These are phyloP conservation scores for Furcula furcula DNA, from an alignment of 2,888 invertebrate species.

Conservation along the genomic window DNA sequence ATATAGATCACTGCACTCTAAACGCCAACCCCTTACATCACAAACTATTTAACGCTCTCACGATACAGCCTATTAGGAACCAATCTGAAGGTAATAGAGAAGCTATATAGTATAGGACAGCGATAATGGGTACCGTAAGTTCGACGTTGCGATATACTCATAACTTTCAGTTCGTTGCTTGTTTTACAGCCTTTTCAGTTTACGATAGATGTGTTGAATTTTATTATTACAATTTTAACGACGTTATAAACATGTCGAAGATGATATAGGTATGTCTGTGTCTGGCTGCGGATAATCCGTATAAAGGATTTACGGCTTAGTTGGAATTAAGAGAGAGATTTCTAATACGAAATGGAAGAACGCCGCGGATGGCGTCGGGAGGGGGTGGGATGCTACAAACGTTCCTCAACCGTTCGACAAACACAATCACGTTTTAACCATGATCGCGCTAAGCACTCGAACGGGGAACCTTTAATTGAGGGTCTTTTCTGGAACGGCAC, in stretches of 20 bases:
- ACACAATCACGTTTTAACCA: slow-evolving; percentile 46
- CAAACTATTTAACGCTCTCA: slow-evolving; percentile 1
- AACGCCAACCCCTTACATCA: no score
- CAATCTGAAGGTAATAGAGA: not conserved
- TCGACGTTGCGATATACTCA: not conserved
- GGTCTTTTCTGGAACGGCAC: slow-evolving; percentile 12
- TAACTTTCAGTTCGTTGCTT: not conserved
- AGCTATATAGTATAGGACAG: not conserved
- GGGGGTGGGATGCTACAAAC: slow-evolving; percentile 13
- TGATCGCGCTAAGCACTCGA: slow-evolving; percentile 35
- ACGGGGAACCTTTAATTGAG: slow-evolving; percentile 30
- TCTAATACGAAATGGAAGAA: slow-evolving; percentile 23
- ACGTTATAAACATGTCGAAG: slow-evolving; percentile 2
- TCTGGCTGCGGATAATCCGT: slow-evolving; percentile 38
- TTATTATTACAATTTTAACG: slow-evolving; percentile 1
- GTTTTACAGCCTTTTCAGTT: not conserved
- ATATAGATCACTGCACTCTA: no score
- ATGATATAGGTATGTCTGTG: slow-evolving; percentile 15
- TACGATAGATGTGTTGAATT: not conserved
- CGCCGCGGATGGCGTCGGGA: slow-evolving; percentile 18
- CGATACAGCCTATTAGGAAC: not conserved
- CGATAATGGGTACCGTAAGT: not conserved
- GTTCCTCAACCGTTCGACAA: slow-evolving; percentile 39
- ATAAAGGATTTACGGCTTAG: slow-evolving; percentile 41
- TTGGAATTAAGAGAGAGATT: slow-evolving; percentile 37